phyloP scores from a whole-genome alignment of 2,888 invertebrate species.

The Encarsia formosa region DNA sequence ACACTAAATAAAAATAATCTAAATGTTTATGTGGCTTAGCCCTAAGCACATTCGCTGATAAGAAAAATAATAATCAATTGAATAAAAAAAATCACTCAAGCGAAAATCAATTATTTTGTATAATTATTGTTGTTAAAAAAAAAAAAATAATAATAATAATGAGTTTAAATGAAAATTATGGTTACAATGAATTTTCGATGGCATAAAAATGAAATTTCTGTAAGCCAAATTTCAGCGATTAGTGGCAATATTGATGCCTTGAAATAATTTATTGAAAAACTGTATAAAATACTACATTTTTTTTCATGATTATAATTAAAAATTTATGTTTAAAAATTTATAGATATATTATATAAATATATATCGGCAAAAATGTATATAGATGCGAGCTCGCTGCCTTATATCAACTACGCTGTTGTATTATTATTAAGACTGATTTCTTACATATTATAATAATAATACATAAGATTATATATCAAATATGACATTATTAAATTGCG shows the following conservation, averaged over 20 bases:
- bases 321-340: conserved; percentile 15
- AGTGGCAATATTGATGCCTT: no score
- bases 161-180: no score
- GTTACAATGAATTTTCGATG: no score
- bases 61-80: conserved; percentile 5
- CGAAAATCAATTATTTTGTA: conserved; percentile 17
- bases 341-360: conserved; percentile 16
- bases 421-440: conserved; percentile 46
- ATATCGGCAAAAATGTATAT: conserved; percentile 29
- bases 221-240: no score
- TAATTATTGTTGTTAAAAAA: conserved; percentile 14
- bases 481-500: conserved; percentile 12
- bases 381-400: conserved; percentile 31
- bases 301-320: no score
- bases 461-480: background rate
- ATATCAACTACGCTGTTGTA: conserved; percentile 39
- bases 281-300: no score
- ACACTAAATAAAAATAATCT: conserved; percentile 14
- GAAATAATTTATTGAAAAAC: no score
- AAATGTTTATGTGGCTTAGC: conserved; percentile 25
- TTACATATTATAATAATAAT: conserved; percentile 25
- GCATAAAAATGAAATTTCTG: no score
- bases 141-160: no score
- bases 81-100: conserved; percentile 12
- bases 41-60: conserved; percentile 19